Percentiles rank a stretch among this genome's conserved stretches.
Evolutionary conservation across 2,888 invertebrate genomes (phyloP).

Genomic region (Meghimatium bilineatum): DNA sequence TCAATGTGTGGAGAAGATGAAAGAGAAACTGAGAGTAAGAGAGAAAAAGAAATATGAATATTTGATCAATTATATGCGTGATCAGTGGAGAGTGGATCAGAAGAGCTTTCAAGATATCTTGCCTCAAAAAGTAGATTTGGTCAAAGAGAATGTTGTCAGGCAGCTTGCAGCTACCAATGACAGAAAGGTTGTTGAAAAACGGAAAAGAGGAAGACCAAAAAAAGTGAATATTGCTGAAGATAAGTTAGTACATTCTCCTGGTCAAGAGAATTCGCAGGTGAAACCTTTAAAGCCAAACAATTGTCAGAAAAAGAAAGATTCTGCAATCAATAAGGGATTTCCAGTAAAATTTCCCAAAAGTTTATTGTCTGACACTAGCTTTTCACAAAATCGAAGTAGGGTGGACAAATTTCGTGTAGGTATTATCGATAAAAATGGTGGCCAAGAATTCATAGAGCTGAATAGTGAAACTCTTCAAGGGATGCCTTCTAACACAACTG

Average conservation of each 20-base stretch:
- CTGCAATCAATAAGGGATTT: slow-evolving; percentile 17
- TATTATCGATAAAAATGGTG: slow-evolving; percentile 44
- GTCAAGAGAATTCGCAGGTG: background rate
- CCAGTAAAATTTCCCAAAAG: slow-evolving; percentile 34
- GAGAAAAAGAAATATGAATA: slow-evolving; percentile 48
- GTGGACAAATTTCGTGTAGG: slow-evolving; percentile 36
- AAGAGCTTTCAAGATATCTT: slow-evolving; percentile 43
- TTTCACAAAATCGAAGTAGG: background rate
- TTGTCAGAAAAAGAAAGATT: background rate
- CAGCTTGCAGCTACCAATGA: slow-evolving; percentile 29
- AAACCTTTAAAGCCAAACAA: background rate
- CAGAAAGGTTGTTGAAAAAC: background rate
- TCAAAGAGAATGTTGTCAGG: slow-evolving; percentile 42
- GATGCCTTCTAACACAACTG: background rate
- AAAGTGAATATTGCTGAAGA: background rate
- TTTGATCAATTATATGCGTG: slow-evolving; percentile 44
- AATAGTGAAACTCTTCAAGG: slow-evolving; percentile 39
- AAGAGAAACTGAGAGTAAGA: slow-evolving; percentile 39
- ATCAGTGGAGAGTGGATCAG: slow-evolving; percentile 42
- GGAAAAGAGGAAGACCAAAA: slow-evolving; percentile 18
- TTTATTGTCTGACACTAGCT: background rate
- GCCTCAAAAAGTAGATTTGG: slow-evolving; percentile 44
- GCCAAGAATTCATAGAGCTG: slow-evolving; percentile 44
- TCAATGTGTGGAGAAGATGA: slow-evolving; percentile 33
- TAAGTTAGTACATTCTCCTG: background rate